Percentiles rank a stretch among this genome's conserved stretches.
These are phyloP conservation scores for Aphyosemion australe DNA, from an alignment of 2,113 vertebrate genomes.

Conservation along the genomic window DNA sequence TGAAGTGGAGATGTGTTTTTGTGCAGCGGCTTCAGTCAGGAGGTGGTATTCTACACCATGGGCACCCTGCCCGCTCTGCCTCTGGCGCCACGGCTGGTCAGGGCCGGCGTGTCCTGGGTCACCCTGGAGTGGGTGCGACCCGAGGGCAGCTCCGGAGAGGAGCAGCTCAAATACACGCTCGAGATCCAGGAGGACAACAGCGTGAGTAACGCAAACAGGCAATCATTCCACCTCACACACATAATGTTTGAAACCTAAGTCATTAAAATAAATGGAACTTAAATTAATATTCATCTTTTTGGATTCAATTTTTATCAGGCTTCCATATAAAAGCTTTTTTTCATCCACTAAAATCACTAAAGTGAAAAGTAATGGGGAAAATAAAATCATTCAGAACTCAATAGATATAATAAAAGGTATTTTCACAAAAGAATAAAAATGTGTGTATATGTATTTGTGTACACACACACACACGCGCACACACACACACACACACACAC, in stretches of 20 bases:
- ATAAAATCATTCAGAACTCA: background rate
- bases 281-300: background rate
- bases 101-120: conserved; percentile 93
- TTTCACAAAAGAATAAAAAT: no score
- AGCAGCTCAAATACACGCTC: conserved; percentile 90
- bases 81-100: conserved; percentile 88
- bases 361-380: background rate
- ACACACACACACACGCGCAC: no score
- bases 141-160: conserved; percentile 88
- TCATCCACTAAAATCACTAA: background rate
- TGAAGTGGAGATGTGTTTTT: conserved; percentile 13
- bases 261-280: no score
- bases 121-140: conserved; percentile 92
- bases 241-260: conserved; percentile 1
- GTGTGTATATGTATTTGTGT: no score
- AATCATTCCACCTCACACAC: background rate
- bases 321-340: background rate
- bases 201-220: conserved; percentile 74
- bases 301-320: no score
- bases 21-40: conserved; percentile 91
- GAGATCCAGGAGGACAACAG: conserved; percentile 96
- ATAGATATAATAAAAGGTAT: no score
- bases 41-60: conserved; percentile 92
- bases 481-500: no score
- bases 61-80: conserved; percentile 93